Evolutionary conservation across 1,140 invertebrate genomes (phyloP).

Genomic region (Chymomyza costata): DNA sequence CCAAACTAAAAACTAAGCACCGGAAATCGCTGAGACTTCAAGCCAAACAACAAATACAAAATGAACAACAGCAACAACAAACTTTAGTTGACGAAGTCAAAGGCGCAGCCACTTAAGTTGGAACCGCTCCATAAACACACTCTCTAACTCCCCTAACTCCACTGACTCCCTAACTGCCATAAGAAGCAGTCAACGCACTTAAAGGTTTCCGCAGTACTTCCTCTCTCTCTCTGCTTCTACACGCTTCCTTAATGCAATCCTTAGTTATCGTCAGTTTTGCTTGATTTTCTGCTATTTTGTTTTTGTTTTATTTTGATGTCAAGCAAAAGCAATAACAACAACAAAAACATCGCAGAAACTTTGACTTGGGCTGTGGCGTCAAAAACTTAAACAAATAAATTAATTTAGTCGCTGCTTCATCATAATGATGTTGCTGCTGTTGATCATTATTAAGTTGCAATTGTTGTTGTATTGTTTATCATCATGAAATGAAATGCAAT

Average conservation of each 20-base stretch:
- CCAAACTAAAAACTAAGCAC: constrained; percentile 20
- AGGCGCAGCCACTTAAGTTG: constrained; percentile 22
- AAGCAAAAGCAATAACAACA: no score
- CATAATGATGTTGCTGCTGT: constrained; percentile 8
- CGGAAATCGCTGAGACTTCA: constrained; percentile 26
- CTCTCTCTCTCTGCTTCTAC: background rate
- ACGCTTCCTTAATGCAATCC: constrained; percentile 11
- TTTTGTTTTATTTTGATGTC: constrained; percentile 19
- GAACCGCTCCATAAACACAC: no score
- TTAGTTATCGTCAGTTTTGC: constrained; percentile 34
- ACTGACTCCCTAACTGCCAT: constrained; percentile 39
- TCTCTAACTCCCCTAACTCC: no score
- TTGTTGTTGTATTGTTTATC: no score
- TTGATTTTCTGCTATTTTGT: constrained; percentile 15
- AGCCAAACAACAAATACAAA: constrained; percentile 5
- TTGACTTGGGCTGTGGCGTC: constrained; percentile 49
- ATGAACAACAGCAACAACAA: constrained; percentile 8
- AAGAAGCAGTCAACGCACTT: constrained; percentile 34
- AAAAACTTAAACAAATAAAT: constrained; percentile 68
- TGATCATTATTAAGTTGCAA: no score
- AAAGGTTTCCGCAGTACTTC: constrained; percentile 22
- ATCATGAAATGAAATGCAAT: no score
- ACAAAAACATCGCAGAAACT: constrained; percentile 41
- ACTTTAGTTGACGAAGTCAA: constrained; percentile 46
- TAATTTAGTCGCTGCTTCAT: constrained; percentile 51